A percentile compares a stretch with the other conserved stretches of the same genome.
These are phyloP conservation scores for Microcebus lehilahytsara DNA, from an alignment of 2,113 vertebrate species.

Conservation along the genomic window DNA sequence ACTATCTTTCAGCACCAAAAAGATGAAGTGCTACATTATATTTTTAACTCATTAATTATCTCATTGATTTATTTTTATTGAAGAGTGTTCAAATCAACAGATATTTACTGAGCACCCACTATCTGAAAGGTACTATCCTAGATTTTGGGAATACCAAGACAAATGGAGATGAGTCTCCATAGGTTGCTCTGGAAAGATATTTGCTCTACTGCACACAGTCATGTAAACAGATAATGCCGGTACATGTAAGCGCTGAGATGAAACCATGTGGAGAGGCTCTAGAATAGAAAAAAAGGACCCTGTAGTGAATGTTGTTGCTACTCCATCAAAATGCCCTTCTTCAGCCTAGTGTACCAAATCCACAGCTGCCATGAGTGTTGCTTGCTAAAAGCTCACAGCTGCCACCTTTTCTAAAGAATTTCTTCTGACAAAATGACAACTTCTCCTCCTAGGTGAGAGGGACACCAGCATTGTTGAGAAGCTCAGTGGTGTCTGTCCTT, in stretches of 20 bases:
- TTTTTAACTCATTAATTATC: neutral
- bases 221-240: neutral
- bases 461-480: neutral
- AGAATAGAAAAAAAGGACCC: neutral
- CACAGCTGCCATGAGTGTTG: neutral
- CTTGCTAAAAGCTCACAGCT: neutral
- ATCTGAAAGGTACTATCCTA: neutral
- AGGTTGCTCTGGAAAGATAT: neutral
- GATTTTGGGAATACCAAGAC: neutral
- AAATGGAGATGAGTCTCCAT: neutral
- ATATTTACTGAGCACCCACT: neutral
- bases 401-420: neutral
- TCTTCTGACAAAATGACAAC: neutral
- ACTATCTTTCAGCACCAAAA: neutral
- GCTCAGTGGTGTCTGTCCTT: neutral
- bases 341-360: neutral
- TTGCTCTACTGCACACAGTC: neutral
- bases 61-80: neutral
- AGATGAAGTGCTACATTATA: neutral
- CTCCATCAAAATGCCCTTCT: neutral
- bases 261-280: neutral
- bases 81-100: neutral
- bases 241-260: neutral
- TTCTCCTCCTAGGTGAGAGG: neutral
- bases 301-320: neutral